These are phyloP conservation scores for Erpetoichthys calabaricus DNA, from an alignment of 2,797 vertebrate species.

Conservation along the genomic window DNA sequence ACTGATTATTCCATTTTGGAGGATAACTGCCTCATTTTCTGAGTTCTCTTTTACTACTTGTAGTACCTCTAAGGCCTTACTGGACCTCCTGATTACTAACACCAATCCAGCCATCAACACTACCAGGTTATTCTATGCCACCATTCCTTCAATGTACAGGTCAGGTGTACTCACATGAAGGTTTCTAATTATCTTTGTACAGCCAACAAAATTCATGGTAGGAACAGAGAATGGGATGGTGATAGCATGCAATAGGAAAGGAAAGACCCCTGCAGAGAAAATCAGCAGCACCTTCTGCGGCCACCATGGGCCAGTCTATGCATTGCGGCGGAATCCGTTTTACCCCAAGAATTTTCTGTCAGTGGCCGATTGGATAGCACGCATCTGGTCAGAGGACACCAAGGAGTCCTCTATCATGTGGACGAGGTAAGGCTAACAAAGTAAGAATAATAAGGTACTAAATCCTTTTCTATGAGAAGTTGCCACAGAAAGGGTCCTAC, in stretches of 20 bases:
- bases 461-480: no score
- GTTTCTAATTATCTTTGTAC: constrained; percentile 13
- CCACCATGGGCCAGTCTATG: constrained; percentile 74
- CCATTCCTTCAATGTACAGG: no score
- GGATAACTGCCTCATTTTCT: no score
- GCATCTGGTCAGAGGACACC: constrained; percentile 87
- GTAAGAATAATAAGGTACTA: accelerated
- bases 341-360: constrained; percentile 88
- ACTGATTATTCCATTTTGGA: no score
- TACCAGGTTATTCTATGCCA: no score
- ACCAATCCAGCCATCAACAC: no score
- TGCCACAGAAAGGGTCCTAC: no score
- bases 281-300: constrained; percentile 64
- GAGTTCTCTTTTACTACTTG: no score
- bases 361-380: constrained; percentile 78
- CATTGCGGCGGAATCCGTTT: constrained; percentile 79
- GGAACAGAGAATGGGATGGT: constrained; percentile 82
- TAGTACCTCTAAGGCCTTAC: no score
- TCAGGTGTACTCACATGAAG: no score
- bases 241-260: constrained; percentile 80
- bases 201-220: constrained; percentile 97
- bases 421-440: constrained; percentile 57
- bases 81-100: no score
- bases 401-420: constrained; percentile 83
- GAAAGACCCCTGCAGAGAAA: constrained; percentile 74